A percentile compares a stretch with the other conserved stretches of the same genome.
Evolutionary conservation across 2,797 vertebrate species (phyloP).

Genomic region (Labeo calbasu): DNA sequence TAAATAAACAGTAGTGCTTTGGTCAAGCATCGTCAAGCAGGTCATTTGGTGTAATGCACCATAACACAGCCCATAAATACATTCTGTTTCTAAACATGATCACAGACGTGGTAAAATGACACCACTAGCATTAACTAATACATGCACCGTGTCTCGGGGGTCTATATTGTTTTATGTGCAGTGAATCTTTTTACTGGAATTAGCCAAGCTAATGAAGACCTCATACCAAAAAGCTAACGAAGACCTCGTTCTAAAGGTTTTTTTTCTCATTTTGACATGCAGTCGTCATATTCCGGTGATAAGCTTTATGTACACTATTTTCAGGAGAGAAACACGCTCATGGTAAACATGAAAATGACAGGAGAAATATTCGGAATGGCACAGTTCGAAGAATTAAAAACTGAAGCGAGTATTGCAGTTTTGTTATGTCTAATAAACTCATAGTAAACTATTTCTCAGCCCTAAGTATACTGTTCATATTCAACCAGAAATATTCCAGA

Average conservation of each 20-base stretch:
- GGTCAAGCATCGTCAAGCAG: constrained; percentile 54
- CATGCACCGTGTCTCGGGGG: constrained; percentile 73
- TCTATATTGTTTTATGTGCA: constrained; percentile 67
- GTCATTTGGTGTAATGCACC: constrained; percentile 69
- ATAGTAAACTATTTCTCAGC: constrained; percentile 7
- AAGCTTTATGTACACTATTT: constrained; percentile 78
- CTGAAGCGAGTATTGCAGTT: constrained; percentile 16
- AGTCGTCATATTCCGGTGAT: constrained; percentile 71
- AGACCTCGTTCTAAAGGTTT: constrained; percentile 40
- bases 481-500: constrained; percentile 58
- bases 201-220: constrained; percentile 72
- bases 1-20: constrained; percentile 41
- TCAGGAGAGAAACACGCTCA: constrained; percentile 63
- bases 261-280: constrained; percentile 73
- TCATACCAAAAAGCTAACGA: constrained; percentile 70
- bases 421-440: constrained; percentile 24
- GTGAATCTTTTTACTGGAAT: constrained; percentile 66
- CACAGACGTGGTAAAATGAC: constrained; percentile 70
- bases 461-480: not conserved
- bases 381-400: constrained; percentile 26
- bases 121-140: constrained; percentile 66
- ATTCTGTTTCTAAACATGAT: constrained; percentile 77
- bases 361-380: constrained; percentile 55
- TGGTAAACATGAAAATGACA: constrained; percentile 40
- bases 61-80: constrained; percentile 72